Base-by-base conservation (phyloP, 1,140 invertebrate genomes). In the Sarcophaga peregrina region DNA sequence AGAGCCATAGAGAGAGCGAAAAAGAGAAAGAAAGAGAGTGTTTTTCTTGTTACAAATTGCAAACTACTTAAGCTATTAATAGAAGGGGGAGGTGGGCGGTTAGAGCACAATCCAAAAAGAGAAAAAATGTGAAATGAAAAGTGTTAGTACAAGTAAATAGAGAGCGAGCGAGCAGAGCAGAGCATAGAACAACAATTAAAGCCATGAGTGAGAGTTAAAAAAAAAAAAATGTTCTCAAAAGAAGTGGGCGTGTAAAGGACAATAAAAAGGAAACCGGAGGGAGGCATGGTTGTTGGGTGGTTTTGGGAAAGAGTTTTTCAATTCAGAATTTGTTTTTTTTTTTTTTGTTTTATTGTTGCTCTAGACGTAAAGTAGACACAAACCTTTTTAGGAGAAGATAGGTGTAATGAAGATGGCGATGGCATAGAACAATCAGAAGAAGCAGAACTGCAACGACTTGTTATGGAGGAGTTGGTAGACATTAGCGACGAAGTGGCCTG, bases 301-400 rank as follows among this genome's bases (percentile, higher is more conserved):
- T 10, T 52, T 52, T 52, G 50, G 13, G 50, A 20, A 20, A 20
- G 8, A 17, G 17, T 68, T 68, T 58, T 58, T 68, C 13, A 48
- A 17, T 50, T 17, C 47, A 62, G 17, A 47, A 80, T 47, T 83
- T 76, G 82, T 83, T 82, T 58, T 50, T 8, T 81, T 81, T 48
- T 81, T 82, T 83, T 85, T 48, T 83, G 80, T 85, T 72, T 85
- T 73, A 48, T 84, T 83, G 74, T 84, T 25, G 80, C 52, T 78
- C 75, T 78, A 78, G 75, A 45, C 75, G 87, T 87, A 88, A 86
- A 86, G 85, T 87, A 89, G 86, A 89, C 88, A 90, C 88, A 90
- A 90, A 90, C 88, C 88, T 90, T 90, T 90, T 90, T 90, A 90
- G 89, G 88, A 90, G 89, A 90, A 89, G 88, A 87, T 89, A 89